Conservation (phyloP, 2,113 vertebrate species). For the Peromyscus leucopus region DNA sequence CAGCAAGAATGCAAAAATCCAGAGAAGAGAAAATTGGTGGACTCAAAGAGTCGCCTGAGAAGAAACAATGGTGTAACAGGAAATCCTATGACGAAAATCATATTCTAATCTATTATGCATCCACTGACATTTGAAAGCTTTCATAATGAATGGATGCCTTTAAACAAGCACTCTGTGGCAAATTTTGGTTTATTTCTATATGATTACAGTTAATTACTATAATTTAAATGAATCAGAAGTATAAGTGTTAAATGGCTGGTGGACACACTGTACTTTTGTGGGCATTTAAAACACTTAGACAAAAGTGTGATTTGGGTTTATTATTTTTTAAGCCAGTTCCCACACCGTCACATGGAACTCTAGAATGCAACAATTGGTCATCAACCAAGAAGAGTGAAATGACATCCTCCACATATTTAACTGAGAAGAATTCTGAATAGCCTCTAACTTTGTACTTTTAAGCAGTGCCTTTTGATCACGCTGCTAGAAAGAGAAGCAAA, state of each 20-base stretch:
- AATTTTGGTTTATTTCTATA: constrained; percentile 45
- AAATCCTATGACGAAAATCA: constrained; percentile 37
- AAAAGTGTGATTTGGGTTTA: neutral
- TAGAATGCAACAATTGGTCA: neutral
- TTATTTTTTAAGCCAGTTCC: neutral
- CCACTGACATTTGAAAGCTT: constrained; percentile 42
- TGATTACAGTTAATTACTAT: constrained; percentile 30
- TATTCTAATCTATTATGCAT: constrained; percentile 26
- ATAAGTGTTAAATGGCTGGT: neutral
- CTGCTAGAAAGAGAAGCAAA: neutral
- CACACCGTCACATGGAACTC: neutral
- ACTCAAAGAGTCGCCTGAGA: neutral
- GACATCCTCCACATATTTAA: neutral
- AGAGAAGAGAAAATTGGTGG: constrained; percentile 5
- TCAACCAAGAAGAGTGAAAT: neutral
- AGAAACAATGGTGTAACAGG: neutral
- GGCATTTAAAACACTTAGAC: constrained; percentile 9
- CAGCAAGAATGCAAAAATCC: constrained; percentile 22
- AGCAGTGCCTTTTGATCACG: neutral
- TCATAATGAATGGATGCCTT: constrained; percentile 23
- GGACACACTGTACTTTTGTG: constrained; percentile 10
- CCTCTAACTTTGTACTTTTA: neutral
- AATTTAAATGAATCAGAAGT: constrained; percentile 36
- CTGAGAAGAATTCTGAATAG: constrained; percentile 16
- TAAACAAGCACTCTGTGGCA: constrained; percentile 38